Evolutionary conservation across 2,113 vertebrate genomes (phyloP).

Genomic region (Prunella fulvescens): DNA sequence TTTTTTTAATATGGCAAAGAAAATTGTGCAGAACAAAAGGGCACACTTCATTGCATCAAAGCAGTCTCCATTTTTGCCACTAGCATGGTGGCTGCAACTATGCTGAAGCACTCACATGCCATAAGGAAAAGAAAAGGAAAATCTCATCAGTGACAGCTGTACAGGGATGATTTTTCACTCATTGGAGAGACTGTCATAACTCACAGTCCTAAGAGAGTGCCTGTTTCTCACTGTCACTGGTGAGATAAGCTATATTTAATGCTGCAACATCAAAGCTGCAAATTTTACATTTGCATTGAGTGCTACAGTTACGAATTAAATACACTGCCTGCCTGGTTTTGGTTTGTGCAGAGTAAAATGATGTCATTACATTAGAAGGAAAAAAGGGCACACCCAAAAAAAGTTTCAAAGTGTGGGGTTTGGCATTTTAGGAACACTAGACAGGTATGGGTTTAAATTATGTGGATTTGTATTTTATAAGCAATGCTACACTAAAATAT

Average conservation of each 20-base stretch:
- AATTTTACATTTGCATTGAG: slow-evolving; percentile 52
- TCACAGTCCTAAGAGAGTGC: slow-evolving; percentile 60
- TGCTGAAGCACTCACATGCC: neutral
- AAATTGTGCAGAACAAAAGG: neutral
- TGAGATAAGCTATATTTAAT: slow-evolving; percentile 65
- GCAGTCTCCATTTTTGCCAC: neutral
- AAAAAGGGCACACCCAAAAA: neutral
- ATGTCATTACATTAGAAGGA: neutral
- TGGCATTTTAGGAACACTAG: neutral
- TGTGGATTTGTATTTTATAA: neutral
- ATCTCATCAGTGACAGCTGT: slow-evolving; percentile 34
- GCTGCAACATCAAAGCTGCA: slow-evolving; percentile 51
- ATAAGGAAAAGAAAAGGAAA: neutral
- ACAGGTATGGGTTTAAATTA: neutral
- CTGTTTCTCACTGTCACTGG: slow-evolving; percentile 64
- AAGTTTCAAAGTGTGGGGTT: neutral
- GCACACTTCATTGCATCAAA: neutral
- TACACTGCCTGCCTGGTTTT: neutral
- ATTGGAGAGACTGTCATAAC: slow-evolving; percentile 60
- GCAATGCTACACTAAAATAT: neutral
- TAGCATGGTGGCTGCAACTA: neutral
- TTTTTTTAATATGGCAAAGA: neutral
- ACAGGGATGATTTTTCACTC: slow-evolving; percentile 55
- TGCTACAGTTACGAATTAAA: slow-evolving; percentile 29
- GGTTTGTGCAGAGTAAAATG: slow-evolving; percentile 21